Evolutionary conservation across 2,797 vertebrate species (phyloP).

Genomic region (Eospalax fontanierii): DNA sequence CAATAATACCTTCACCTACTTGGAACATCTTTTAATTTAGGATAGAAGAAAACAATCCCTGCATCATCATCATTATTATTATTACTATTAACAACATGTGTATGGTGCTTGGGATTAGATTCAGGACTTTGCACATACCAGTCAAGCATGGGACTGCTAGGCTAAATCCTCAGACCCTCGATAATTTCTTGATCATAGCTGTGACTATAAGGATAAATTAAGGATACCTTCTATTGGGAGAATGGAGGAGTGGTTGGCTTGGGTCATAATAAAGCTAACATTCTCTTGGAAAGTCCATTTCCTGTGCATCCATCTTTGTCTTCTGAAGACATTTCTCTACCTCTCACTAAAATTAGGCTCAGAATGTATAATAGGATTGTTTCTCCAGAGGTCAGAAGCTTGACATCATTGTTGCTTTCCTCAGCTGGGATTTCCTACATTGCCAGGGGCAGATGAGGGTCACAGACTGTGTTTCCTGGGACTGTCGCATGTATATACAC

Average conservation of each 20-base stretch:
- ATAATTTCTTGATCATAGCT: slow-evolving; percentile 40
- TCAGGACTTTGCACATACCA: not conserved
- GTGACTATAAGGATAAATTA: not conserved
- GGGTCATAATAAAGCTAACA: slow-evolving; percentile 40
- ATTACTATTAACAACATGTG: not conserved
- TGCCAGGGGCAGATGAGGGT: not conserved
- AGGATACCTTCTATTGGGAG: slow-evolving; percentile 17
- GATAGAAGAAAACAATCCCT: not conserved
- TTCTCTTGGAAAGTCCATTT: slow-evolving; percentile 29
- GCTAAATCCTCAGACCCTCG: not conserved
- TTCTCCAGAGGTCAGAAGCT: not conserved
- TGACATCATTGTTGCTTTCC: not conserved
- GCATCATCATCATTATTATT: no score
- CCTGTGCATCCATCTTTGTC: not conserved
- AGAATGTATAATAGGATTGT: not conserved
- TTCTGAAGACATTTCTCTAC: slow-evolving; percentile 19
- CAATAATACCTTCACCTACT: not conserved
- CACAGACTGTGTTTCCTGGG: not conserved
- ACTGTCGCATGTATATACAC: rapidly evolving
- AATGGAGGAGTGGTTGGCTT: slow-evolving; percentile 41
- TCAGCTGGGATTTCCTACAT: slow-evolving; percentile 44
- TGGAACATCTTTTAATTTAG: not conserved
- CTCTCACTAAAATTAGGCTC: slow-evolving; percentile 43
- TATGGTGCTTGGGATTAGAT: not conserved
- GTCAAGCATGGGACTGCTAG: not conserved